phyloP scores from a whole-genome alignment of 2,113 vertebrate species.

The Geothlypis trichas region DNA sequence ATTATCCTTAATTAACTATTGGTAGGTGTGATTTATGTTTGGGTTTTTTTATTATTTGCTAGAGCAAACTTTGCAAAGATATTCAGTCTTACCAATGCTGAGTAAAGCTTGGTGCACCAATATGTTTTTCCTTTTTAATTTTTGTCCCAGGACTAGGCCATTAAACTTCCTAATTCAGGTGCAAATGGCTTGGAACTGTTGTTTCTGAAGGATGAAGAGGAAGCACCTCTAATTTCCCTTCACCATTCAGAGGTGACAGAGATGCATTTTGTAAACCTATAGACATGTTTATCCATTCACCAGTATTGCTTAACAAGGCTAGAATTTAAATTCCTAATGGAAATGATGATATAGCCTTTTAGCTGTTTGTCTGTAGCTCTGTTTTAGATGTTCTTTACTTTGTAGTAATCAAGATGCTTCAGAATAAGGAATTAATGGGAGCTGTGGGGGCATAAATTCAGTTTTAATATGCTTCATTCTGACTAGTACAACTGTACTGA shows the following conservation, averaged over 20 bases:
- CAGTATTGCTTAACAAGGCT: neutral
- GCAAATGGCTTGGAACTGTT: neutral
- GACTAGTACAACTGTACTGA: neutral
- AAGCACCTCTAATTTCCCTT: neutral
- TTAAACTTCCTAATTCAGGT: neutral
- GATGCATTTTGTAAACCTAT: neutral
- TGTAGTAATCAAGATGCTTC: neutral
- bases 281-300: neutral
- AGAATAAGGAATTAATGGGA: neutral
- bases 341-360: neutral
- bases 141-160: neutral
- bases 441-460: neutral
- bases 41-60: neutral
- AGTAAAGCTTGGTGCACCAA: fast-evolving
- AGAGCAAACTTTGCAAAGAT: neutral
- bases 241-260: neutral
- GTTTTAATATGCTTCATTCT: neutral
- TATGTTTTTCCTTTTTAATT: neutral
- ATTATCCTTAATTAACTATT: neutral
- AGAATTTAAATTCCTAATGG: neutral
- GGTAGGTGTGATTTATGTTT: neutral
- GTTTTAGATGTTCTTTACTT: neutral
- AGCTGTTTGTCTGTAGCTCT: neutral
- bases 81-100: neutral
- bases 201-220: neutral